Percentiles rank a stretch among this genome's conserved stretches.
phyloP scores from a whole-genome alignment of 2,888 invertebrate species.

The Synergus gifuensis region DNA sequence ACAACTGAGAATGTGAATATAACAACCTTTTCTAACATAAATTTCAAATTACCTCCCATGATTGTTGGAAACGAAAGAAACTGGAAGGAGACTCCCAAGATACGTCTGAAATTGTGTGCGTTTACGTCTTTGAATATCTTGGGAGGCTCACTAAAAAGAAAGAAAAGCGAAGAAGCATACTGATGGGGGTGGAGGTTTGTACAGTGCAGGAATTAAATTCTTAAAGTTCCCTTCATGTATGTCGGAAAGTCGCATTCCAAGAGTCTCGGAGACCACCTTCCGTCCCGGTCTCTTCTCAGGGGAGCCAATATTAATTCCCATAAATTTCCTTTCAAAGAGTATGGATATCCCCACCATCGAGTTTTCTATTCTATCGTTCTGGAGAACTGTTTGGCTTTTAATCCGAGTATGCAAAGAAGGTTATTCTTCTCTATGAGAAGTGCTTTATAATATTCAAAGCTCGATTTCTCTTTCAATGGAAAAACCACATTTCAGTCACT shows the following conservation, averaged over 20 bases:
- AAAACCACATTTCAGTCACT: not conserved
- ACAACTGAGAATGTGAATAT: not conserved
- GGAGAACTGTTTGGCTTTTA: conserved; percentile 73
- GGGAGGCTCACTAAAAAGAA: conserved; percentile 15
- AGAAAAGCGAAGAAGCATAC: conserved; percentile 47
- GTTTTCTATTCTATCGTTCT: conserved; percentile 50
- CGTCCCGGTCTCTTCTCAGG: conserved; percentile 60
- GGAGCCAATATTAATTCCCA: conserved; percentile 78
- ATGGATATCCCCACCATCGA: conserved; percentile 61
- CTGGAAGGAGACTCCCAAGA: conserved; percentile 2
- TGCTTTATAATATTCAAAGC: conserved; percentile 53
- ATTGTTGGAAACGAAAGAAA: conserved; percentile 6
- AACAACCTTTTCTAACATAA: not conserved
- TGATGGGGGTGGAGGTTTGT: conserved; percentile 49
- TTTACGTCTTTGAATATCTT: conserved; percentile 20
- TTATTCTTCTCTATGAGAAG: conserved; percentile 66
- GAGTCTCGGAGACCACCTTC: conserved; percentile 67
- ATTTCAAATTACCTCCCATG: not conserved
- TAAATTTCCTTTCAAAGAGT: conserved; percentile 77
- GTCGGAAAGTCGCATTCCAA: conserved; percentile 76
- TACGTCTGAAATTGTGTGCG: conserved; percentile 20
- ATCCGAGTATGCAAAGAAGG: conserved; percentile 76
- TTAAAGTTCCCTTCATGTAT: conserved; percentile 76
- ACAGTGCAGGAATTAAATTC: conserved; percentile 76
- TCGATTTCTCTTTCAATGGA: not conserved